Conservation (phyloP, 1,140 invertebrate species). For the Drosophila biarmipes region DNA sequence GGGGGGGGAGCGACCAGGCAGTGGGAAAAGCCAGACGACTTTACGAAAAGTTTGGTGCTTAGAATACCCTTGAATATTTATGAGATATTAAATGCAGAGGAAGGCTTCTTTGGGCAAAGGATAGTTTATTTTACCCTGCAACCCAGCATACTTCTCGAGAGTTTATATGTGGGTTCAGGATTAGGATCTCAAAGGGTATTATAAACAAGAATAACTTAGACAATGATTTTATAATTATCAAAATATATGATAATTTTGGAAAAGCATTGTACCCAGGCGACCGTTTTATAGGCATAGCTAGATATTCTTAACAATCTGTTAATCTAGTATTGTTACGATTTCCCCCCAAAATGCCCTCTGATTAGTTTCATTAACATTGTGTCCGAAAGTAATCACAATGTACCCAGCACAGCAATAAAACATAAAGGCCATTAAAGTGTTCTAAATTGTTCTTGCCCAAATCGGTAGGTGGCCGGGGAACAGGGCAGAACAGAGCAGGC, state of each 20-base stretch:
- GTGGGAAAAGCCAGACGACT: background rate
- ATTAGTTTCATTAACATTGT: conserved; percentile 9
- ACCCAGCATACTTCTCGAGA: background rate
- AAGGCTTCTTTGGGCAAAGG: background rate
- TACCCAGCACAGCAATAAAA: conserved; percentile 4
- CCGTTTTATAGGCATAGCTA: too few relatives aligned
- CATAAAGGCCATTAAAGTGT: conserved; percentile 27
- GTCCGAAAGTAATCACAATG: conserved; percentile 7
- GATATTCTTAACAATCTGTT: background rate
- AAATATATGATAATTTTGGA: background rate
- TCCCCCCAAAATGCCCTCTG: too few relatives aligned
- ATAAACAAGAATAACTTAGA: too few relatives aligned
- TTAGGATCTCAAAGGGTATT: too few relatives aligned
- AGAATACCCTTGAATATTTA: conserved; percentile 18
- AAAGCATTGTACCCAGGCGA: too few relatives aligned
- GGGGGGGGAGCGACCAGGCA: conserved; percentile 14
- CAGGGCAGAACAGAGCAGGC: conserved; percentile 6
- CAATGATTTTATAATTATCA: too few relatives aligned
- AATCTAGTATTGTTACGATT: background rate
- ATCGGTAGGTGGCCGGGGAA: conserved; percentile 19
- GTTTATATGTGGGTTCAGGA: too few relatives aligned
- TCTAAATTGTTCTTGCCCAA: conserved; percentile 15
- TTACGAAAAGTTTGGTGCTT: background rate
- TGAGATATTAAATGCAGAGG: background rate
- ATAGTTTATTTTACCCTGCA: background rate